Evolutionary conservation across 1,140 invertebrate species (phyloP).

Genomic region (Dendrolimus punctatus): DNA sequence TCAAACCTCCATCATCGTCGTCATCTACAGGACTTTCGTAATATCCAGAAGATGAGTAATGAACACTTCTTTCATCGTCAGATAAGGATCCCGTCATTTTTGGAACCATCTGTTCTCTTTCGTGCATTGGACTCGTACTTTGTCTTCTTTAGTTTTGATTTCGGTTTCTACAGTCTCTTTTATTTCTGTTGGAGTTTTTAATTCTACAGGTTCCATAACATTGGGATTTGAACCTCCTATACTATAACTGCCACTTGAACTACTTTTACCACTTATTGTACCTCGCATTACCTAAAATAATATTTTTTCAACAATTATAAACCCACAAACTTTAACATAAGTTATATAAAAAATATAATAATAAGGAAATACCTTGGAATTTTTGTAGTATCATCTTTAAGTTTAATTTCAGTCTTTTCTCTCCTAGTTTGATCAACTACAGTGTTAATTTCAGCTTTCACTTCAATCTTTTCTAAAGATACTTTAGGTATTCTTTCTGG

Average conservation of each 20-base stretch:
- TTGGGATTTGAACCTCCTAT: constrained; percentile 73
- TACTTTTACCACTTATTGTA: constrained; percentile 73
- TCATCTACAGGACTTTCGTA: constrained; percentile 86
- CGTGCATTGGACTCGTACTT: constrained; percentile 25
- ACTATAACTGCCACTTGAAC: constrained; percentile 78
- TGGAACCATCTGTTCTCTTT: constrained; percentile 50
- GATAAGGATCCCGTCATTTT: constrained; percentile 73
- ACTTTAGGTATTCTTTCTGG: constrained; percentile 50
- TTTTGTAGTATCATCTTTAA: constrained; percentile 35
- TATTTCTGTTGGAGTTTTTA: constrained; percentile 42
- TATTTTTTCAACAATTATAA: background rate
- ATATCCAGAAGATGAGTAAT: constrained; percentile 84
- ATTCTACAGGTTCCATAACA: constrained; percentile 45
- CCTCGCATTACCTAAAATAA: constrained; percentile 28
- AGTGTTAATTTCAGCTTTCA: constrained; percentile 55
- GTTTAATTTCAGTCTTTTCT: constrained; percentile 63
- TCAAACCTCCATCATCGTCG: constrained; percentile 69
- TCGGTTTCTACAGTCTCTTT: constrained; percentile 40
- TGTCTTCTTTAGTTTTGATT: constrained; percentile 30
- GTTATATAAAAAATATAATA: background rate
- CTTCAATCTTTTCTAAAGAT: constrained; percentile 53
- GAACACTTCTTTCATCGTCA: constrained; percentile 79
- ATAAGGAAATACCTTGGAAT: constrained; percentile 36
- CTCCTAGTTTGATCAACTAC: constrained; percentile 43
- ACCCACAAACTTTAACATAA: background rate